Conservation (phyloP, 2,113 vertebrate genomes). For the Noctilio leporinus region DNA sequence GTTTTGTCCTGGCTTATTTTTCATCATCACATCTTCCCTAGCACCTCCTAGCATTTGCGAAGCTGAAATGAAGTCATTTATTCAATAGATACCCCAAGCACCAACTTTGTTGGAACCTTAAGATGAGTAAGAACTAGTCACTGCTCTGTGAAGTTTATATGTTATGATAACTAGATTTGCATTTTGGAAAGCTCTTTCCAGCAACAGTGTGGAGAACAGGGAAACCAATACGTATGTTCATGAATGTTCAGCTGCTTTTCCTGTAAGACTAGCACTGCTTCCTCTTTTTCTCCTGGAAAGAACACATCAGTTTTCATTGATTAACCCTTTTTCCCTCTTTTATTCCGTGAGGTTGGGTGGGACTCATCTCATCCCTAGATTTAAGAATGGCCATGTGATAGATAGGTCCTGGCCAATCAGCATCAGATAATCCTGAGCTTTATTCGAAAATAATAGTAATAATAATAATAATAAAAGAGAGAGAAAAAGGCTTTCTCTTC, state of each 20-base stretch:
- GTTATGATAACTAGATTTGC: not conserved
- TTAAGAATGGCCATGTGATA: not conserved
- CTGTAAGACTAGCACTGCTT: not conserved
- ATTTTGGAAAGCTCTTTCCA: not conserved
- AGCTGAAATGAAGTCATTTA: not conserved
- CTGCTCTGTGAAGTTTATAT: not conserved
- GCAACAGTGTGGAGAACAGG: not conserved
- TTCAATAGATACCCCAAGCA: not conserved
- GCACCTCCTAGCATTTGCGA: not conserved
- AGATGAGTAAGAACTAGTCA: not conserved
- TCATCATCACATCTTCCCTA: not conserved
- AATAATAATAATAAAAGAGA: not conserved
- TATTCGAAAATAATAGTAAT: no score
- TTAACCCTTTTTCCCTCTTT: not conserved
- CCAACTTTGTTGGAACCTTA: not conserved
- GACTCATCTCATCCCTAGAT: not conserved
- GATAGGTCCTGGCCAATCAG: not conserved
- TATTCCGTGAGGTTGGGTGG: not conserved
- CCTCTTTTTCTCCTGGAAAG: not conserved
- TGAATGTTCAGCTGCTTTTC: not conserved
- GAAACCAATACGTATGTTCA: not conserved
- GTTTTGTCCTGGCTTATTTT: not conserved
- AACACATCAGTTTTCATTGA: not conserved
- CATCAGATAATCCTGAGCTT: not conserved
- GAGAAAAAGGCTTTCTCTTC: not conserved